Evolutionary conservation across 2,113 vertebrate species (phyloP).

Genomic region (Fregata magnificens): DNA sequence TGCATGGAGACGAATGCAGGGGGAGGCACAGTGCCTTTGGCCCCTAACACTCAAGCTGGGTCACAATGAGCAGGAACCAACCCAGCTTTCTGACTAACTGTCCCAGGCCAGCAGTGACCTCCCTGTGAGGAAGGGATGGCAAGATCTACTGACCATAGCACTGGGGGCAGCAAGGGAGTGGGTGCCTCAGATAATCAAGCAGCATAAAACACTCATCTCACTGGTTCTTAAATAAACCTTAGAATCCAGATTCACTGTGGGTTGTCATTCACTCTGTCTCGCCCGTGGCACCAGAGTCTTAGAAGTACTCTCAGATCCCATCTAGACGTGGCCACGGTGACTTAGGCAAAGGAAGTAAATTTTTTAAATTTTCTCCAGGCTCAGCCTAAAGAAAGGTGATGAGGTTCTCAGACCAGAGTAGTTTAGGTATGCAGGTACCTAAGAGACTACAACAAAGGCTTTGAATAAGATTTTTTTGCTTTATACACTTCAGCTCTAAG

Average conservation of each 20-base stretch:
- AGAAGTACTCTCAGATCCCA: background rate
- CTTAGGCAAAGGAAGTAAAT: background rate
- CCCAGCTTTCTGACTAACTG: background rate
- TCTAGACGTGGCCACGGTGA: background rate
- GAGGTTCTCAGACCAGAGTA: background rate
- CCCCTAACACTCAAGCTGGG: background rate
- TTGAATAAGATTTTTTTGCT: background rate
- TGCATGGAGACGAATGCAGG: background rate
- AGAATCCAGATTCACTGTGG: background rate
- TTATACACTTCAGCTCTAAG: background rate
- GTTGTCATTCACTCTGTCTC: background rate
- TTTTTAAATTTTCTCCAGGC: background rate
- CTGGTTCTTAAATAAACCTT: background rate
- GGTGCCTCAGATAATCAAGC: background rate
- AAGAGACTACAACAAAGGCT: background rate
- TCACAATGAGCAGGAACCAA: background rate
- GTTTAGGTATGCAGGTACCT: background rate
- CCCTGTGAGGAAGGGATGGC: background rate
- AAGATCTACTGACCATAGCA: background rate
- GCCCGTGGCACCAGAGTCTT: background rate
- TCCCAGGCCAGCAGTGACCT: background rate
- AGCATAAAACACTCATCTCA: background rate
- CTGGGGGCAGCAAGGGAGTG: background rate
- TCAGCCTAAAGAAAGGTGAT: background rate
- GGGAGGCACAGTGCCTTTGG: background rate